Conservation (phyloP, 2,113 vertebrate genomes). For the Todiramphus saurophagus region DNA sequence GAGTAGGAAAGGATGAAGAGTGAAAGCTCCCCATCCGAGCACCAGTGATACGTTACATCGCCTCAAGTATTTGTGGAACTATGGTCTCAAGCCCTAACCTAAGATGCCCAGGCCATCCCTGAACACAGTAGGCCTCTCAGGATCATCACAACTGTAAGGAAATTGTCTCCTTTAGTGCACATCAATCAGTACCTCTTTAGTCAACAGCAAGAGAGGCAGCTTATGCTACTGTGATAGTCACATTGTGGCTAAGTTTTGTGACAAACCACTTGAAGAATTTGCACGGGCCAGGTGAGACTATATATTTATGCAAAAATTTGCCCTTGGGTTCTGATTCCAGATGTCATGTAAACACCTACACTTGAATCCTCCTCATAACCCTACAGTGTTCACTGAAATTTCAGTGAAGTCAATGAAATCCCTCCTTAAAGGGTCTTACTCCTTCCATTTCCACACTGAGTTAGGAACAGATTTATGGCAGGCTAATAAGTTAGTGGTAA, state of each 20-base stretch:
- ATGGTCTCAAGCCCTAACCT: neutral
- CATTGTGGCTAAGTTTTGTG: neutral
- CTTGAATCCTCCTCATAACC: neutral
- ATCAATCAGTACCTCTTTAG: neutral
- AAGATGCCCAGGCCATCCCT: neutral
- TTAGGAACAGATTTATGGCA: neutral
- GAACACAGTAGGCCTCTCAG: neutral
- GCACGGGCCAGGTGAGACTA: neutral
- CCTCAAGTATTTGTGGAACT: neutral
- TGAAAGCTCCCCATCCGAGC: neutral
- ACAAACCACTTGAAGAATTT: neutral
- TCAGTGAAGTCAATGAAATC: neutral
- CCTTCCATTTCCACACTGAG: neutral
- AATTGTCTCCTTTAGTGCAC: neutral
- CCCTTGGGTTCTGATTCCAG: fast-evolving
- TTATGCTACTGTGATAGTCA: neutral
- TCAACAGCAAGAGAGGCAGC: neutral
- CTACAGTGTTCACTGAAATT: neutral
- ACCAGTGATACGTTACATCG: neutral
- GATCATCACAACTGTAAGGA: neutral
- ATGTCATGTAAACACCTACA: neutral
- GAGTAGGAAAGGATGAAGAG: neutral
- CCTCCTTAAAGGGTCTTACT: neutral
- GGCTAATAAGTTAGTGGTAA: neutral
- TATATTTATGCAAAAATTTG: neutral